Conservation (phyloP, 2,888 invertebrate species). For the Elegia similella region DNA sequence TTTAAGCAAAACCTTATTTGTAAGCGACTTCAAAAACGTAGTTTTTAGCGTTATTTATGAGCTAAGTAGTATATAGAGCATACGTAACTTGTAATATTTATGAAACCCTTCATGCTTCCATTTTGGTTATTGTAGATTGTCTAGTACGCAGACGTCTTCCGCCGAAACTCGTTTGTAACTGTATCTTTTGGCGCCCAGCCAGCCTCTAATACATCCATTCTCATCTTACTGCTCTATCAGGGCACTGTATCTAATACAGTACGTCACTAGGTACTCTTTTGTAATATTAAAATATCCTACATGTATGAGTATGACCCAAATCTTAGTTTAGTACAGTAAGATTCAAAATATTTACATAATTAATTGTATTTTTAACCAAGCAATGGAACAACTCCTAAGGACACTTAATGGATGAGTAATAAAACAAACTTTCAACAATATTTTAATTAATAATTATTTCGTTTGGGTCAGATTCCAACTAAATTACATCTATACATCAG, state of each 20-base stretch:
- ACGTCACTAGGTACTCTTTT: constrained; percentile 3
- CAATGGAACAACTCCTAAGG: no score
- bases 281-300: background rate
- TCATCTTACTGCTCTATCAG: constrained; percentile 44
- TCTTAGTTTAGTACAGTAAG: no score
- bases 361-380: no score
- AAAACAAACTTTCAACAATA: constrained; percentile 6
- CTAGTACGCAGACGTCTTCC: constrained; percentile 32
- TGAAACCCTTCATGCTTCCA: constrained; percentile 19
- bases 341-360: no score
- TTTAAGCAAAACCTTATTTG: constrained; percentile 21
- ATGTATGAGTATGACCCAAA: background rate
- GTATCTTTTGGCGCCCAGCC: constrained; percentile 60
- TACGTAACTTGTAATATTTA: constrained; percentile 29
- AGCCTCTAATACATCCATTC: constrained; percentile 48
- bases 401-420: background rate
- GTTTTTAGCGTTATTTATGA: background rate
- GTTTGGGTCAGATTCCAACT: constrained; percentile 2
- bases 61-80: constrained; percentile 9
- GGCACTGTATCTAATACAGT: constrained; percentile 30
- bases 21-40: constrained; percentile 16
- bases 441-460: constrained; percentile 1
- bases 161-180: constrained; percentile 49
- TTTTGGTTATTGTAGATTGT: constrained; percentile 25
- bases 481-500: constrained; percentile 9